Evolutionary conservation across 2,113 vertebrate species (phyloP), one percentile per base, ranked within the genome.

Genomic region (Gavialis gangeticus): DNA sequence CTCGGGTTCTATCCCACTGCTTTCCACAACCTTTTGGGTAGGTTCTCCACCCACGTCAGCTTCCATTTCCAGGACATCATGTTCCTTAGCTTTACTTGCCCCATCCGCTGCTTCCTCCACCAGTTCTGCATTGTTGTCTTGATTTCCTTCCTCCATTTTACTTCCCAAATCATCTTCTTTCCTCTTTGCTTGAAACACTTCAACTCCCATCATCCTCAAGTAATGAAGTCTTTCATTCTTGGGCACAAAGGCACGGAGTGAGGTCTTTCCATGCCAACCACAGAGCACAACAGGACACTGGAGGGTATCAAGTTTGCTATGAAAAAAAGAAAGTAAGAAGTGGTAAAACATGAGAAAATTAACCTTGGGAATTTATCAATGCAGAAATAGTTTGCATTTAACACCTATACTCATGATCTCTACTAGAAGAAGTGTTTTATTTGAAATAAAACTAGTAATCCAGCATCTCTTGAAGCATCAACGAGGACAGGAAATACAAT

Each of bases 261-360:
- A 99, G 1, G 99, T 98, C 97, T 99, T 99, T 15, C 99, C 99
- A 83, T 99, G 98, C 99, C 99, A 99, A 16, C 99, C 99, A 37
- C 99, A 99, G 62, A 99, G 97, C 97, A 99, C 99, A 63, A 99
- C 98, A 67, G 99, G 96, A 75, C 99, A 99, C 98, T 99, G 99
- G 55, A 99, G 98, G 79, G 98, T 96, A 2, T 96, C 97, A 0
- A 98, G 97, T 87, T 98, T 98, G 90, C 99, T 99, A 91, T 2
- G 75, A 96, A 90, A 3, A 79, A 85, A 46, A 46, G 46, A 56
- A 60, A 54, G 37, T 54, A 59, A 83, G 1, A 1, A 84, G 87
- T 2, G 2, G 75, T 89, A 13, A 90, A 30, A 34, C 75, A 13
- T 14, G 15, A 84, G 10, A 66, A 92, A 66, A 12, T 11, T 46